Base-by-base conservation (phyloP, 2,888 invertebrate genomes). In the Heteropelma amictum region DNA sequence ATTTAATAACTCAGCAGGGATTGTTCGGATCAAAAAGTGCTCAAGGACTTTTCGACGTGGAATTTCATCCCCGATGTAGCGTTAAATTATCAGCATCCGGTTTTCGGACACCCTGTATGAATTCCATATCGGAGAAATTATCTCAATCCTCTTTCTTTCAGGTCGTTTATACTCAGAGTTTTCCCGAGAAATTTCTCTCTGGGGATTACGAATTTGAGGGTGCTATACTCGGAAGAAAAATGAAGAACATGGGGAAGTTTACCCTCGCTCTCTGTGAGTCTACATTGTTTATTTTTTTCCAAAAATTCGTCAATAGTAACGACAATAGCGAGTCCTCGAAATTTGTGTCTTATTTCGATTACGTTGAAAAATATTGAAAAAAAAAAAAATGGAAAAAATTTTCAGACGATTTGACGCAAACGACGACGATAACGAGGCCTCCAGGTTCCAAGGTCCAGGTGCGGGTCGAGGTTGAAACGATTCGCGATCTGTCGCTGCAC, bases 131-230 rank as follows among this genome's bases (percentile, higher is more conserved):
- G 3, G 10, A 40, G 10, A 30, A 21, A 6, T 12, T 3, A 2
- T 33, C 1, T 49, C n/a, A n/a, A n/a, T n/a, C 0, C n/a, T 63
- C 38, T 30, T 2, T 45, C 40, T 77, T 79, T 67, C 72, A 89
- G 89, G 84, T 96, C 2, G 92, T 94, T 69, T 95, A 95, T 83
- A 93, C 95, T 0, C 96, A 96, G 88, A 94, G 94, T 86, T 96
- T 96, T 86, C 96, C 96, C 0, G 95, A 95, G 81, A 96, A 96
- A 84, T 92, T 91, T 83, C 89, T 96, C 1, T 90, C 92, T 65
- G 96, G 96, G 0, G 91, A 89, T 64, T 94, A 93, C 82, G 93
- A 93, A 76, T 91, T 94, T 77, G 90, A 90, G 80, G 95, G 93
- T 1, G 91, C 90, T 72, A 87, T 93, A 8, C 90, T 95, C 69